These are phyloP conservation scores for Hyalella azteca DNA, from an alignment of 2,888 invertebrate species.

Conservation along the genomic window DNA sequence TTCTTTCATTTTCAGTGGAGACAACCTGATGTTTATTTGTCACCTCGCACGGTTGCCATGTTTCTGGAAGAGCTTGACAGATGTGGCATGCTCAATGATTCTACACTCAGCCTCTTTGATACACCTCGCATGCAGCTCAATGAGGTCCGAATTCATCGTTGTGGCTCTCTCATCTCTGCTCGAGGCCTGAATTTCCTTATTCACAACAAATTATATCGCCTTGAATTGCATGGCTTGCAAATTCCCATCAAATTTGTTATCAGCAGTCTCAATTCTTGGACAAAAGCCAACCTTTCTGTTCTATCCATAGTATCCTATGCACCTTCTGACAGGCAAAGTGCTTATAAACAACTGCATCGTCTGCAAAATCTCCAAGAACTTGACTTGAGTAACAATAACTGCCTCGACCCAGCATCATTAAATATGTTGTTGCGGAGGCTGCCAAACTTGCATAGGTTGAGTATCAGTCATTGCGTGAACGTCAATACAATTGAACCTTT, in stretches of 20 bases:
- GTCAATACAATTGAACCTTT: constrained; percentile 14
- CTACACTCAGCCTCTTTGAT: constrained; percentile 7
- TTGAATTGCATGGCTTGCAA: background rate
- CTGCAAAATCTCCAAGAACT: constrained; percentile 20
- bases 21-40: background rate
- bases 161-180: background rate
- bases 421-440: background rate
- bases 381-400: constrained; percentile 15
- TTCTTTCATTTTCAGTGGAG: background rate
- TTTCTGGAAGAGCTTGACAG: constrained; percentile 33
- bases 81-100: constrained; percentile 32
- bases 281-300: background rate
- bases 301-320: constrained; percentile 6
- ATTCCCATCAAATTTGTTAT: background rate
- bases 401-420: background rate
- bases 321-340: background rate
- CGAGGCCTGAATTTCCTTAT: constrained; percentile 11
- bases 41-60: background rate
- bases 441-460: constrained; percentile 2
- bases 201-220: background rate
- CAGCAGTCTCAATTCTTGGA: constrained; percentile 22
- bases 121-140: constrained; percentile 21
- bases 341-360: background rate
- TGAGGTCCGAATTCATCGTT: constrained; percentile 12
- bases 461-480: constrained; percentile 22